A percentile compares a stretch with the other conserved stretches of the same genome.
phyloP scores from a whole-genome alignment of 2,797 vertebrate genomes.

The Enteromius viviparus region DNA sequence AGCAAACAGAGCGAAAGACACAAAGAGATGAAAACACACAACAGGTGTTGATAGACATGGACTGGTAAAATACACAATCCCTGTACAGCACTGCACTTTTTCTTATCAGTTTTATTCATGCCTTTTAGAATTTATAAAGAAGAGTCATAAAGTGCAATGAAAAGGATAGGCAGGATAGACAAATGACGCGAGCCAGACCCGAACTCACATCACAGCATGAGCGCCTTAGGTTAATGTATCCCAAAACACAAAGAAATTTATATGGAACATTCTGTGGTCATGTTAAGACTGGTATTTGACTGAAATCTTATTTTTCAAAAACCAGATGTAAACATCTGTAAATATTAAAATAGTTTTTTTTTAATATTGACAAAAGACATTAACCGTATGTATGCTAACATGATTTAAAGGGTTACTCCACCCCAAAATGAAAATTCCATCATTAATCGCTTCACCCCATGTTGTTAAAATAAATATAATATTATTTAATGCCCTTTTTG shows the following conservation, averaged over 20 bases:
- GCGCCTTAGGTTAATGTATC: neutral
- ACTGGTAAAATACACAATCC: conserved; percentile 32
- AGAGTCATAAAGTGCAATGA: neutral
- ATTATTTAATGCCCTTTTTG: neutral
- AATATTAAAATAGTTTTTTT: neutral
- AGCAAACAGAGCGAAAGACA: conserved; percentile 75
- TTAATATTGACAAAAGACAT: neutral
- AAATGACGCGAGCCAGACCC: neutral
- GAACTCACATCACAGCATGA: neutral
- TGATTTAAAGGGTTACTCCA: neutral
- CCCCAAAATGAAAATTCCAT: too few relatives aligned
- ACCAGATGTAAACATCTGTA: neutral
- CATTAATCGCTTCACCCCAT: too few relatives aligned
- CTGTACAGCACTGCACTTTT: neutral
- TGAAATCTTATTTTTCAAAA: neutral
- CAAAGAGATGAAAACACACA: conserved; percentile 52
- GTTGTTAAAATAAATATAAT: too few relatives aligned
- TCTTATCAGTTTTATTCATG: neutral
- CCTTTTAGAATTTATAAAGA: neutral
- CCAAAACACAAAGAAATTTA: neutral
- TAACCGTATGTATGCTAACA: neutral
- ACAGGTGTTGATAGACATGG: conserved; percentile 63
- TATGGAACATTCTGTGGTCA: neutral
- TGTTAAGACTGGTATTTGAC: neutral
- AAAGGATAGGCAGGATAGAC: neutral